Evolutionary conservation across 2,888 invertebrate genomes (phyloP), one percentile per base, ranked within the genome.

Genomic region (Lypha dubia): DNA sequence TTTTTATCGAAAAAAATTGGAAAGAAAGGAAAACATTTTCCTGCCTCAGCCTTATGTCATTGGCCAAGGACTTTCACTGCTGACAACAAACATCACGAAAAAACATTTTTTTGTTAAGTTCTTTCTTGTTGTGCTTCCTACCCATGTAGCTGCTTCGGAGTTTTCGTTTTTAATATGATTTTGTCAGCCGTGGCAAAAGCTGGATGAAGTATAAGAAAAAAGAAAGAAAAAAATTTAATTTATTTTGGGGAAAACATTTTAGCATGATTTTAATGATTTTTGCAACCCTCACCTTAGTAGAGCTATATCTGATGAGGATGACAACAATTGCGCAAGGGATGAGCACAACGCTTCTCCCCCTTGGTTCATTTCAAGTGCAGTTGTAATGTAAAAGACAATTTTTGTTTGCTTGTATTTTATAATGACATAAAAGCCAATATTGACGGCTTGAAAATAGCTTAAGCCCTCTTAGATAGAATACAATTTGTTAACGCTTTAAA

Each of bases 1-100:
- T 92, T 92, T 92, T 92, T 92, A 92, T 92, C 92, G 92, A 91
- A 89, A 90, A 91, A 91, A 91, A 76, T 53, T 28, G 22, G 17
- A 71, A 83, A 56, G 62, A 80, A 84, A 80, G 44, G 73, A 91
- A 92, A 91, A 91, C 90, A 91, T 92, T 91, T 91, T 90, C 90
- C 89, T 90, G 90, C 88, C 89, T 88, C 90, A 89, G 88, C 88
- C 89, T 90, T 86, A 88, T 90, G 90, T 90, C 90, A 90, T 90
- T 90, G 90, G 90, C 90, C 90, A 90, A 90, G 90, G 89, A 90
- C 90, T 89, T 88, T 88, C 87, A 88, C 87, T 89, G 88, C 87
- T 88, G 75, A 63, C 56, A 82, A 80, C 68, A 80, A 79, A 67
- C 68, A 63, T 41, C 24, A 46, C 53, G 32, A 41, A 53, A 62